Evolutionary conservation across 2,797 vertebrate genomes (phyloP), one percentile per base, ranked within the genome.

Genomic region (Epinephelus coioides): DNA sequence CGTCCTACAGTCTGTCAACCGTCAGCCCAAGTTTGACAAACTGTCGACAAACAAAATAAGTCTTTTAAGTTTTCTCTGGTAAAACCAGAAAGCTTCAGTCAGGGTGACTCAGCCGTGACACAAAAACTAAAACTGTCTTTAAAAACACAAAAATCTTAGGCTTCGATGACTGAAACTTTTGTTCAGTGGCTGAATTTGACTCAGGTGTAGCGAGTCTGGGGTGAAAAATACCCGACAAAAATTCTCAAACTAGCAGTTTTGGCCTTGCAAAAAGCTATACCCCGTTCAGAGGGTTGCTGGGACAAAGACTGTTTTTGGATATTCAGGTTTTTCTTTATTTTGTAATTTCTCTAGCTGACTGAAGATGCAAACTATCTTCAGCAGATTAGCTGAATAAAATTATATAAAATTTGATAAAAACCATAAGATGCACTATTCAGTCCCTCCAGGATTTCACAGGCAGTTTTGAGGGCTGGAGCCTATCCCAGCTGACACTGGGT

Each of bases 91-190:
- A 10, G 53, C 43, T 69, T 63, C 74, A 27, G 55, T 46, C 38
- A 10, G 18, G 9, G 56, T 0, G 11, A 47, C 43, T 17, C 15
- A 8, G 44, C 18, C 34, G 13, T 0, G 9, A 70, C 60, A 53
- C 50, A 17, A 23, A 9, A 40, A 66, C 34, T 1, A 6, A 34
- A 34, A 34, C 34, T 67, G 51, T 62, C 54, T 10, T 64, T 71
- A 60, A 68, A 68, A 81, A 78, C 74, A 78, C 51, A 72, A 59
- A 79, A 54, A 56, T 50, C 56, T 74, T 15, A 1, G 21, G 10
- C 47, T 38, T 70, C 38, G 10, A 2, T n/a, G 63, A 65, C 53
- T n/a, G 44, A 65, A 74, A 19, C 67, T 49, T 53, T 49, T 47
- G 56, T 76, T 68, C 76, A 69, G 57, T 10, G 54, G 54, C 67